phyloP scores from a whole-genome alignment of 2,888 invertebrate genomes.

The Lasiommata megera region DNA sequence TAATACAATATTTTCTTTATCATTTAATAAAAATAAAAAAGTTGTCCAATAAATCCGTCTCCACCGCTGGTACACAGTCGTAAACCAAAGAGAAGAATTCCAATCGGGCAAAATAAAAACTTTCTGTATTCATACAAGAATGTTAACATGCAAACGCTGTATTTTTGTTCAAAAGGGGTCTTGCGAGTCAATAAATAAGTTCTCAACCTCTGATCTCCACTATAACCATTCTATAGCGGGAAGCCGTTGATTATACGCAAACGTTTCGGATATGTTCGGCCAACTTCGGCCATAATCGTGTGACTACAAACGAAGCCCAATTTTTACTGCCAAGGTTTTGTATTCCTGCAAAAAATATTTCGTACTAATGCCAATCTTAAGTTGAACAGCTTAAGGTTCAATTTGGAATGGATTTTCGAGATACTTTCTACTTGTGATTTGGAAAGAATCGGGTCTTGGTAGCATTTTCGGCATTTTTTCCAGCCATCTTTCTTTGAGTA shows the following conservation, averaged over 20 bases:
- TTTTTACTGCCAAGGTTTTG: constrained; percentile 62
- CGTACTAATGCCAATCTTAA: constrained; percentile 24
- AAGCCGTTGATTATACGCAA: constrained; percentile 33
- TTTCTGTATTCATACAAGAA: constrained; percentile 6
- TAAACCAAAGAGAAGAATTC: constrained; percentile 8
- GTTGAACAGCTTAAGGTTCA: constrained; percentile 35
- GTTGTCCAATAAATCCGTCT: constrained; percentile 4
- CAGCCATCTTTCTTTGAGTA: constrained; percentile 62
- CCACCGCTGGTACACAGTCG: neutral
- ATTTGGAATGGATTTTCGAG: constrained; percentile 34
- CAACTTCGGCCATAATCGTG: constrained; percentile 62
- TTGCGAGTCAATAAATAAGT: constrained; percentile 26
- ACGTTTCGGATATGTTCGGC: constrained; percentile 52
- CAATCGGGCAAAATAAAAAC: constrained; percentile 12
- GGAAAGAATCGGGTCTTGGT: constrained; percentile 58
- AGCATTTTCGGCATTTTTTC: constrained; percentile 63
- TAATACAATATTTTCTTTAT: too few relatives aligned
- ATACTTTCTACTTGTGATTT: constrained; percentile 30
- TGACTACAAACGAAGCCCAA: constrained; percentile 56
- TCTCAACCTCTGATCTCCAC: constrained; percentile 23
- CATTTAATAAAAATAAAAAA: neutral
- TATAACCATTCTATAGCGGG: constrained; percentile 20
- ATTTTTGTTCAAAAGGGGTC: constrained; percentile 21
- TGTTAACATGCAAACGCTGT: constrained; percentile 19
- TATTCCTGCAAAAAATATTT: constrained; percentile 33